Evolutionary conservation across 1,140 invertebrate genomes (phyloP).

Genomic region (Macrocentrus cingulum): DNA sequence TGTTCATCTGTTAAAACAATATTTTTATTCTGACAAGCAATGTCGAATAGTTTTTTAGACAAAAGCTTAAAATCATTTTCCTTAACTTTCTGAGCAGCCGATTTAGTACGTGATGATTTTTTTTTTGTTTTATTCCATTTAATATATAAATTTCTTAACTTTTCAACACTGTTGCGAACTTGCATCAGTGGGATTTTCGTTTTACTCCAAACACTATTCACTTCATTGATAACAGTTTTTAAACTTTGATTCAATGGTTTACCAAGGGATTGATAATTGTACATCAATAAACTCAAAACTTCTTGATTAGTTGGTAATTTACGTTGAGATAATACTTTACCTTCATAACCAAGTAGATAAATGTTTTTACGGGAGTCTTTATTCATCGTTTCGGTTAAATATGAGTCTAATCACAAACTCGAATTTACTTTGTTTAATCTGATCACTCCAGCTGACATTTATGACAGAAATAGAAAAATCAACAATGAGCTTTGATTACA

Average conservation of each 20-base stretch:
- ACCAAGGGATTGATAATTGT: conserved; percentile 15
- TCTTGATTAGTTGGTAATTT: conserved; percentile 13
- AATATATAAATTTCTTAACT: conserved; percentile 5
- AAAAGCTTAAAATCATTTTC: conserved; percentile 6
- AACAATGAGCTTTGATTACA: not conserved
- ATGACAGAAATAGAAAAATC: not conserved
- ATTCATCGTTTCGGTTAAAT: conserved; percentile 5
- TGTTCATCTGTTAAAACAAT: conserved; percentile 3
- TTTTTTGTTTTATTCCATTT: conserved; percentile 12
- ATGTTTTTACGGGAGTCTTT: conserved; percentile 8
- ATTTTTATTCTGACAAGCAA: conserved; percentile 9
- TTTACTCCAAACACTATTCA: conserved; percentile 17
- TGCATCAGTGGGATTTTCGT: conserved; percentile 2
- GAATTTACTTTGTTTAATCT: not conserved
- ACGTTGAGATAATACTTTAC: conserved; percentile 7
- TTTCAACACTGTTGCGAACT: conserved; percentile 5
- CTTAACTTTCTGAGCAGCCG: not conserved
- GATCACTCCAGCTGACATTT: conserved; percentile 5
- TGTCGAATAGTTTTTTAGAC: conserved; percentile 13
- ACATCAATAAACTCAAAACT: conserved; percentile 14
- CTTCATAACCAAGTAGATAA: conserved; percentile 9
- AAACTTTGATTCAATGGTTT: conserved; percentile 13
- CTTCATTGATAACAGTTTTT: conserved; percentile 15
- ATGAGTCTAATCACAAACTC: conserved; percentile 3
- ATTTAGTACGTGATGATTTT: too few species aligned